Evolutionary conservation across 2,797 vertebrate genomes (phyloP), one percentile per base, ranked within the genome.

Genomic region (Gallinago solitaria): DNA sequence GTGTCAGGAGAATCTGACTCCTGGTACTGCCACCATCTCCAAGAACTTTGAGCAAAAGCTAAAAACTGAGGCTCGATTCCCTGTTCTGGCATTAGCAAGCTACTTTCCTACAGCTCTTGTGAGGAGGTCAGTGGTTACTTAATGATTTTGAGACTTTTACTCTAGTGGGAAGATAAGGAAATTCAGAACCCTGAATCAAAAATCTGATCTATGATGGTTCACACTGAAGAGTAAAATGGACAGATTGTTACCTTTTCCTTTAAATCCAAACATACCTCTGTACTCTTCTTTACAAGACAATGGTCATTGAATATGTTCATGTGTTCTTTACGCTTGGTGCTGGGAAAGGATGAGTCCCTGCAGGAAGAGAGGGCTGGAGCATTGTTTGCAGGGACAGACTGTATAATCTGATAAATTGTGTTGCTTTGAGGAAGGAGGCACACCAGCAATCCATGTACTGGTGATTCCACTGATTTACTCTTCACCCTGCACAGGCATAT

Each of bases 361-460:
- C 35, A 39, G 59, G 32, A 63, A 2, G 24, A 57, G 43, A 33
- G 21, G 50, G 59, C 33, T 48, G 69, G 17, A 33, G 61, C 32
- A 35, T 28, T 5, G 2, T 41, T 13, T 53, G 35, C 1, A 8
- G 61, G 61, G 39, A 51, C 15, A 0, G 77, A 24, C 27, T 47
- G 3, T 7, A 5, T 0, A 12, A 41, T 9, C 2, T 3, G 1
- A 33, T 53, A 51, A 15, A 37, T 54, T 35, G 37, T 20, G 48
- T 2, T 14, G 32, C 45, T 71, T 2, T 64, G 75, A 39, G 39
- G 16, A 45, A 20, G 45, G 70, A 28, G 24, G 5, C 21, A 15
- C 9, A 3, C 0, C 6, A 48, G 23, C 14, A 50, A 17, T 9
- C 12, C 63, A 3, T 2, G 0, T 19, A 2, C 12, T 48, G 71